Conservation (phyloP, 2,888 invertebrate genomes). For the Sarcophaga caerulescens region DNA sequence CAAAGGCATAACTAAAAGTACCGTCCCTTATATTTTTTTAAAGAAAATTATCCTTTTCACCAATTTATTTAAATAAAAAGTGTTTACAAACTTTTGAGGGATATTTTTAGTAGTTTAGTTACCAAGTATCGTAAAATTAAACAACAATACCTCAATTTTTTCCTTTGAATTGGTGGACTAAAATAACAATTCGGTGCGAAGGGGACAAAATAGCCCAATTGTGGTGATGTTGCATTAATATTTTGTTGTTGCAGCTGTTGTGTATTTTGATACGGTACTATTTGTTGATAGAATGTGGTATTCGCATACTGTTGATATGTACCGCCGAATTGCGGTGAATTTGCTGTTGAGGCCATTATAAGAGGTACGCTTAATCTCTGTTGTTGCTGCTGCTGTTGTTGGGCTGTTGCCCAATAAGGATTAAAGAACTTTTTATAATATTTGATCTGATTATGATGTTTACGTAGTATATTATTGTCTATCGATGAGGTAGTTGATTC, state of each 20-base stretch:
- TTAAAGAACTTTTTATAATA: constrained; percentile 66
- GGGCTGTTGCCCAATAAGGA: constrained; percentile 33
- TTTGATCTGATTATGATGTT: constrained; percentile 60
- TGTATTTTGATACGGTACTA: background rate
- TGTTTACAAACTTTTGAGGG: too few relatives aligned
- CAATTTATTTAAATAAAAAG: too few relatives aligned
- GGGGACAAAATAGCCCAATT: constrained; percentile 85
- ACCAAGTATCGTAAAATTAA: too few relatives aligned
- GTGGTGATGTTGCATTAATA: constrained; percentile 77
- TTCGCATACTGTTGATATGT: constrained; percentile 73
- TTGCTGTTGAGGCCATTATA: constrained; percentile 70
- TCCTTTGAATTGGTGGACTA: constrained; percentile 78
- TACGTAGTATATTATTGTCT: constrained; percentile 73
- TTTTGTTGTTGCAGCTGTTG: constrained; percentile 40
- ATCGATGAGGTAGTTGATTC: constrained; percentile 72
- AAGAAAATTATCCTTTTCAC: too few relatives aligned
- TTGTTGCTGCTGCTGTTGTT: constrained; percentile 44
- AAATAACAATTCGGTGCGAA: constrained; percentile 81
- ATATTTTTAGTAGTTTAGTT: too few relatives aligned
- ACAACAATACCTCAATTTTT: constrained; percentile 74
- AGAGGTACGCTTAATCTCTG: constrained; percentile 73
- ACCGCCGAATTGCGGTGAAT: background rate
- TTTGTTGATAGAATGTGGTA: constrained; percentile 10
- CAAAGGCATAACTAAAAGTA: too few relatives aligned
- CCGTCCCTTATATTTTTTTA: too few relatives aligned